Conservation (phyloP, 2,888 invertebrate genomes). For the Idaea dimidiata region DNA sequence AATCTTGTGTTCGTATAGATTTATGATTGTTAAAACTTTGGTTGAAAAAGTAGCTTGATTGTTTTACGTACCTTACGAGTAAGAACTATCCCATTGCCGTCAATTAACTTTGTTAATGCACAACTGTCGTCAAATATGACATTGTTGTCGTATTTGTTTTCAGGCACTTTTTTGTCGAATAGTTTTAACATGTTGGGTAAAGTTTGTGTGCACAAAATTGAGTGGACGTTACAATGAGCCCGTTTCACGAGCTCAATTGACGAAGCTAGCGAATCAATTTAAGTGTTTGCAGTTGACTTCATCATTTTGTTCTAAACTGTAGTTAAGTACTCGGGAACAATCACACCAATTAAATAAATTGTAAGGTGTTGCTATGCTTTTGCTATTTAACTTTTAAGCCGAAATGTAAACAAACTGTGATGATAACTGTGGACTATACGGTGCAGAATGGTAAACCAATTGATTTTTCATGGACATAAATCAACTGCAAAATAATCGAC, state of each 20-base stretch:
- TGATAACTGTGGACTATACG: background rate
- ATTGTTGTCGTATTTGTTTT: slow-evolving; percentile 12
- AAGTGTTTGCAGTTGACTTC: slow-evolving; percentile 14
- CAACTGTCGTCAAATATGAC: slow-evolving; percentile 22
- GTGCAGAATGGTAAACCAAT: background rate
- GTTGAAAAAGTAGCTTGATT: slow-evolving; percentile 2
- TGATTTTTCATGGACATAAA: background rate
- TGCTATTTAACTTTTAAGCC: background rate
- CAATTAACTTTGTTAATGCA: slow-evolving; percentile 25
- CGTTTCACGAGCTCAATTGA: slow-evolving; percentile 23
- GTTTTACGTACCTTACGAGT: slow-evolving; percentile 20
- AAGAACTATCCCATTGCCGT: slow-evolving; percentile 23
- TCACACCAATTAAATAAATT: background rate
- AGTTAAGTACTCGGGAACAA: background rate
- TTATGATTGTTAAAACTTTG: slow-evolving; percentile 7
- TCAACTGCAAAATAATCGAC: background rate
- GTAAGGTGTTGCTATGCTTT: background rate
- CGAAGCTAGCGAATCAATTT: slow-evolving; percentile 23
- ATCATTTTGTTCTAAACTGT: slow-evolving; percentile 11
- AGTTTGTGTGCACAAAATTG: background rate
- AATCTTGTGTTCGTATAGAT: slow-evolving; percentile 9
- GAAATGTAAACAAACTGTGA: background rate
- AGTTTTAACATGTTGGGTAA: slow-evolving; percentile 23
- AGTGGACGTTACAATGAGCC: slow-evolving; percentile 12
- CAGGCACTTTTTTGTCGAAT: slow-evolving; percentile 14